Percentiles rank a stretch among this genome's conserved stretches.
Evolutionary conservation across 2,797 vertebrate species (phyloP).

Genomic region (Staurois parvus): DNA sequence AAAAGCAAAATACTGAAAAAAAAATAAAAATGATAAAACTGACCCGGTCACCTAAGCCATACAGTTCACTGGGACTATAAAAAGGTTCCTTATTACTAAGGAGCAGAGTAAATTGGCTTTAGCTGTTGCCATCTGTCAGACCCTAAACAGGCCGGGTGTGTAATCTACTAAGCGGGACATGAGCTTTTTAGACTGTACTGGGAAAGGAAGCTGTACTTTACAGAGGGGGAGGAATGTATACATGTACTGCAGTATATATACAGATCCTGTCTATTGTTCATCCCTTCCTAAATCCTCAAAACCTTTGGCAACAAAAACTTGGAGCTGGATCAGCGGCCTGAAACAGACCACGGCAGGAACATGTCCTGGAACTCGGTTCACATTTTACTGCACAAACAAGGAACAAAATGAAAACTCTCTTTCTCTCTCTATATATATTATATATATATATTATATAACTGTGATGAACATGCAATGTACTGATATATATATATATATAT

Average conservation of each 20-base stretch:
- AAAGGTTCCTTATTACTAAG: slow-evolving; percentile 73
- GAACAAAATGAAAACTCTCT: background rate
- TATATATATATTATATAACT: too few relatives aligned
- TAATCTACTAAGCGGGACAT: slow-evolving; percentile 90
- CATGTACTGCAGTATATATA: slow-evolving; percentile 35
- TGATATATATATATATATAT: too few relatives aligned
- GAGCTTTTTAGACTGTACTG: slow-evolving; percentile 80
- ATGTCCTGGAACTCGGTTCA: slow-evolving; percentile 30
- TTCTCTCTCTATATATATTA: too few relatives aligned
- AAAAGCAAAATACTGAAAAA: background rate
- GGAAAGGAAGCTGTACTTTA: slow-evolving; percentile 63
- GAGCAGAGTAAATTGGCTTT: slow-evolving; percentile 85
- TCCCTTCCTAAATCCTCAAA: slow-evolving; percentile 42
- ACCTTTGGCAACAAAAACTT: slow-evolving; percentile 24
- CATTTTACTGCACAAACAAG: background rate
- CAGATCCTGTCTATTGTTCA: slow-evolving; percentile 58
- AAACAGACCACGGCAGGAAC: background rate
- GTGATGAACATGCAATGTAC: too few relatives aligned
- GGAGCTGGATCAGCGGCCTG: slow-evolving; percentile 14
- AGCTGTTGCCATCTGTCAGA: slow-evolving; percentile 88
- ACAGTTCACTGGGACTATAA: slow-evolving; percentile 65
- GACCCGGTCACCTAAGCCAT: slow-evolving; percentile 48
- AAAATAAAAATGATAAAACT: background rate
- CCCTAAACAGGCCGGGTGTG: slow-evolving; percentile 90
- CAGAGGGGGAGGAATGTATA: slow-evolving; percentile 42